A percentile compares a stretch with the other conserved stretches of the same genome.
Evolutionary conservation across 2,888 invertebrate genomes (phyloP).

Genomic region (Tinea trinotella): DNA sequence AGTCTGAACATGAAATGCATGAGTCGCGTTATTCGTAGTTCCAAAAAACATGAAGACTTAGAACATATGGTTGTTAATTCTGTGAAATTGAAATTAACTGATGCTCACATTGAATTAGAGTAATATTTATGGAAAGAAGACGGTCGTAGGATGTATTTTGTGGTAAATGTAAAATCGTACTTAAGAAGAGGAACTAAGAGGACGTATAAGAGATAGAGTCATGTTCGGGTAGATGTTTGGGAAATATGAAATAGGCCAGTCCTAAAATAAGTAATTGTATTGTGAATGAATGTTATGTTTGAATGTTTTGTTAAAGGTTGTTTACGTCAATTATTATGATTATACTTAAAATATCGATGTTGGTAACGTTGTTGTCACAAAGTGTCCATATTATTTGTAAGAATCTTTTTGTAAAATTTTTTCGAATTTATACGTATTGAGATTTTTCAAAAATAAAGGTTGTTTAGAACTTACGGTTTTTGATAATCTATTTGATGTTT

Average conservation of each 20-base stretch:
- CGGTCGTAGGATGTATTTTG: background rate
- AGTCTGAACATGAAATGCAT: slow-evolving; percentile 43
- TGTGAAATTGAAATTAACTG: background rate
- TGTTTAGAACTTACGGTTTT: slow-evolving; percentile 41
- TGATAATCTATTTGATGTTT: slow-evolving; percentile 33
- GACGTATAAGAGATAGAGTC: background rate
- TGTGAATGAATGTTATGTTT: slow-evolving; percentile 8
- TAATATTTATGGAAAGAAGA: background rate
- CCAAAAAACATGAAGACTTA: slow-evolving; percentile 22
- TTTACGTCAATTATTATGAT: slow-evolving; percentile 10
- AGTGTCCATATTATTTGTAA: slow-evolving; percentile 62
- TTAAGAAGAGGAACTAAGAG: background rate
- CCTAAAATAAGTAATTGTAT: slow-evolving; percentile 10
- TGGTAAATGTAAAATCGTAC: background rate
- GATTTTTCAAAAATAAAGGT: slow-evolving; percentile 29
- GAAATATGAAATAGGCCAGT: background rate
- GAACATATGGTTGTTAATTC: slow-evolving; percentile 19
- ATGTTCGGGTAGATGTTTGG: background rate
- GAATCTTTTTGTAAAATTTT: slow-evolving; percentile 35
- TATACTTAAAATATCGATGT: slow-evolving; percentile 1
- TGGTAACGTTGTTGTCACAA: slow-evolving; percentile 24
- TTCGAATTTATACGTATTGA: slow-evolving; percentile 29
- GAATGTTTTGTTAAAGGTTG: slow-evolving; percentile 12
- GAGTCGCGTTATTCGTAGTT: slow-evolving; percentile 47
- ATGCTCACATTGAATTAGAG: slow-evolving; percentile 5